Base-by-base conservation (phyloP, 2,888 invertebrate genomes). In the Melipona bicolor region DNA sequence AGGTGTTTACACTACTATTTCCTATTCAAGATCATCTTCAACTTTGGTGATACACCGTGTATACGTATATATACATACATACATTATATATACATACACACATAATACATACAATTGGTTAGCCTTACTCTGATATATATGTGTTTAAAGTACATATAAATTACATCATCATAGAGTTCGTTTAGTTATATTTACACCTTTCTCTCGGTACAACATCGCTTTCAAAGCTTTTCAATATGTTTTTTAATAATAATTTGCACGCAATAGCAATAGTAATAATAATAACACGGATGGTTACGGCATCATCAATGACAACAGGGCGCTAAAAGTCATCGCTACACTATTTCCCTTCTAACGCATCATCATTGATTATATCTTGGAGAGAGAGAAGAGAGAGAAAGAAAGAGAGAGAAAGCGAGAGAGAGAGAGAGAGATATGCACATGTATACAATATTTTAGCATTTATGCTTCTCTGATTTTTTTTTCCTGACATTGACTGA, bases 121-220 rank as follows among this genome's bases (percentile, higher is more conserved):
- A 32, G 19, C 19, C 13, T 64, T n/a, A 70, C 65, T 71, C 50
- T 76, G 54, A 56, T 77, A 74, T 70, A 59, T 77, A 65, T 68
- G 59, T 74, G 74, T 73, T 71, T 75, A 72, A 74, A 62, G 49
- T 75, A 71, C 54, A 27, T 43, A 9, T 9, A 43, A 43, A 43
- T 56, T 64, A 73, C 79, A 74, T 17, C 73, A 69, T 70, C 61
- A 61, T 64, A 84, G 71, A 67, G 72, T 78, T 65, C 76, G 81
- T 88, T n/a, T n/a, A n/a, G n/a, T n/a, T 82, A 79, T 71, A 65
- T 75, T 79, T 36, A 88, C 91, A 88, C 88, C 90, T 91, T 92
- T 91, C 91, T 91, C 91, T 92, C 91, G 91, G 91, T 91, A 90
- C 76, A 84, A 88, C 80, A 84, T 90, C 88, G 88, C 91, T 87